Evolutionary conservation across 2,113 vertebrate genomes (phyloP), one percentile per base, ranked within the genome.

Genomic region (Gobiocypris rarus): DNA sequence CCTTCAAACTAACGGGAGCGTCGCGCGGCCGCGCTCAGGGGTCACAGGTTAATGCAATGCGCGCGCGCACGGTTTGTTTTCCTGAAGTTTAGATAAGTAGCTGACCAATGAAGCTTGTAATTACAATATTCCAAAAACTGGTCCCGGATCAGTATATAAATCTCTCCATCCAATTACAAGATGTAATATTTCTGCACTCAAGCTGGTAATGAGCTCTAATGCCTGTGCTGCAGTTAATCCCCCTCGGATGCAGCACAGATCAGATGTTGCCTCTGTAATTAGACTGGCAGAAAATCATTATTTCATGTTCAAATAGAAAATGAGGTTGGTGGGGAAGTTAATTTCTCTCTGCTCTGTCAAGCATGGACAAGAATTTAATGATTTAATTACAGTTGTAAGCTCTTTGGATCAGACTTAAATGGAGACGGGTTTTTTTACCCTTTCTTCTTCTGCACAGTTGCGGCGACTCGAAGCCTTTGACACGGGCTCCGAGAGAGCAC

Each of bases 371-470:
- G 95, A 96, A 96, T 97, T 96, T 97, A 97, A 97, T 97, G 96
- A 97, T 97, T 97, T 97, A 97, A 97, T 97, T 96, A 97, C 95
- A 96, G 95, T 96, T 97, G 96, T 97, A 96, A 97, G 96, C 96
- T 97, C 95, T 96, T 96, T 94, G 95, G 96, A 97, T 97, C 95
- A 97, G 96, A 95, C 95, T 97, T 94, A 95, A 97, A 96, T 94
- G 94, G 95, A 96, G 95, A 94, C 92, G 91, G 96, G 93, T 92
- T 91, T 94, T 94, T 92, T 91, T 89, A 14, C 19, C 2, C 43
- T 15, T 28, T 67, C 50, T 92, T 90, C 90, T 89, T 79, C 84
- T 84, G 86, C 91, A 91, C 92, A 91, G 92, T 89, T 90, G 90
- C 88, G 89, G 88, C 84, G 89, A 89, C 91, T 93, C 91, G 90